Evolutionary conservation across 2,888 invertebrate genomes (phyloP).

Genomic region (Steinernema carpocapsae): DNA sequence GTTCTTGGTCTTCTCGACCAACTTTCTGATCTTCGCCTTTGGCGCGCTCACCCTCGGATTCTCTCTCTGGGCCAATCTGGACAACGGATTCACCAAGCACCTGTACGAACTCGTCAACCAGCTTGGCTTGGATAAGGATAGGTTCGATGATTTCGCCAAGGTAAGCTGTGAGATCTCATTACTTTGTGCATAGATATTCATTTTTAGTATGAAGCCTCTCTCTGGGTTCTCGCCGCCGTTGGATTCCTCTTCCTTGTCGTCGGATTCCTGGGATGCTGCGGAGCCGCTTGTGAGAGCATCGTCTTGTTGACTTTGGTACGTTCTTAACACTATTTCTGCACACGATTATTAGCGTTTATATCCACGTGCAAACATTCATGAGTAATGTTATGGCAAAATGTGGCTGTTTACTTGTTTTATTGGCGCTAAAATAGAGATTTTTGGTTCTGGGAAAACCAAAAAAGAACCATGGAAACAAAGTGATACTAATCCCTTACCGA

Average conservation of each 20-base stretch:
- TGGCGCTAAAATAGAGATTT: too few relatives aligned
- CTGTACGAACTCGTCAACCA: slow-evolving; percentile 45
- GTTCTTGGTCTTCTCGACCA: slow-evolving; percentile 61
- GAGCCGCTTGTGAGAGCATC: slow-evolving; percentile 63
- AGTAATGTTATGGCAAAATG: too few relatives aligned
- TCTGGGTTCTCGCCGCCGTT: slow-evolving; percentile 66
- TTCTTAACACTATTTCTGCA: not conserved
- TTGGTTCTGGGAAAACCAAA: too few relatives aligned
- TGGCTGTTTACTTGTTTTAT: too few relatives aligned
- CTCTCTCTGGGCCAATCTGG: slow-evolving; percentile 67
- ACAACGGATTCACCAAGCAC: slow-evolving; percentile 58
- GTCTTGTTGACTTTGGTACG: slow-evolving; percentile 60
- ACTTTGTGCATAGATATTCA: not conserved
- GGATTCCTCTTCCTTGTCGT: slow-evolving; percentile 64
- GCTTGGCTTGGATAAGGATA: slow-evolving; percentile 44
- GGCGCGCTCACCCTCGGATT: slow-evolving; percentile 63
- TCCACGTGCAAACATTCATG: not conserved
- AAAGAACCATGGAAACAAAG: too few relatives aligned
- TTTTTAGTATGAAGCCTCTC: slow-evolving; percentile 65
- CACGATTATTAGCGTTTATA: not conserved
- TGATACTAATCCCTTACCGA: too few relatives aligned
- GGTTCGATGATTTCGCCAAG: slow-evolving; percentile 57
- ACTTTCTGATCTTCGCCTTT: slow-evolving; percentile 63
- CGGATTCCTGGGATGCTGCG: slow-evolving; percentile 67
- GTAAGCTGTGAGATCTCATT: slow-evolving; percentile 39